Evolutionary conservation across 2,888 invertebrate genomes (phyloP), one percentile per base, ranked within the genome.

Genomic region (Acanthosepion pharaonis): DNA sequence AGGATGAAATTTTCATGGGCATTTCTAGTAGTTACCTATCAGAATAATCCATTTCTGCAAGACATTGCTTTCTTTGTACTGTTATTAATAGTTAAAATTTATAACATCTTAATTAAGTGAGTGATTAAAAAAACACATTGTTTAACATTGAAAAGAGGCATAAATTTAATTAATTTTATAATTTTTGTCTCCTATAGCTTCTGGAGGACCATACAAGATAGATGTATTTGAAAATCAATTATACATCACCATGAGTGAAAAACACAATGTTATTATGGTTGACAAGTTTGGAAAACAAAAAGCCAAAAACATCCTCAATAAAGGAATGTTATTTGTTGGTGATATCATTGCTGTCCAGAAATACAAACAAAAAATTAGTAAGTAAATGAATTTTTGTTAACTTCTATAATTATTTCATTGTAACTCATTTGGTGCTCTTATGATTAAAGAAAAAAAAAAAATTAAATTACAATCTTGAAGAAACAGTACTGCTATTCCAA

Each of bases 141-240:
- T 42, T 42, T 42, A 42, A 42, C 42, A 42, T 42, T 42, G 42
- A 42, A 42, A 42, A 42, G 42, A 42, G 42, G 2, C 42, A 42
- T 42, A 42, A 42, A 42, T 42, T 42, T 42, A n/a, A 15, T 78
- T 9, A 78, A n/a, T 78, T 78, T 78, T 33, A 78, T n/a, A 15
- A 4, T 78, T n/a, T 78, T 78, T 8, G 9, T 78, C 8, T 33
- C 78, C 51, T 94, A 18, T 97, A 97, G 96, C 96, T 97, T 98
- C 98, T 95, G 98, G 98, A 95, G 98, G 98, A 96, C 98, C 98
- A 0, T 98, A 98, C 97, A 98, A 98, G 97, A 97, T 98, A 64
- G 98, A 98, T 96, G 98, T 98, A 0, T 98, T 98, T 97, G 98
- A 98, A 97, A 98, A 98, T 96, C 98, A 97, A 95, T 97, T 98